Evolutionary conservation across 1,140 invertebrate genomes (phyloP).

Genomic region (Bradynema listronoti): DNA sequence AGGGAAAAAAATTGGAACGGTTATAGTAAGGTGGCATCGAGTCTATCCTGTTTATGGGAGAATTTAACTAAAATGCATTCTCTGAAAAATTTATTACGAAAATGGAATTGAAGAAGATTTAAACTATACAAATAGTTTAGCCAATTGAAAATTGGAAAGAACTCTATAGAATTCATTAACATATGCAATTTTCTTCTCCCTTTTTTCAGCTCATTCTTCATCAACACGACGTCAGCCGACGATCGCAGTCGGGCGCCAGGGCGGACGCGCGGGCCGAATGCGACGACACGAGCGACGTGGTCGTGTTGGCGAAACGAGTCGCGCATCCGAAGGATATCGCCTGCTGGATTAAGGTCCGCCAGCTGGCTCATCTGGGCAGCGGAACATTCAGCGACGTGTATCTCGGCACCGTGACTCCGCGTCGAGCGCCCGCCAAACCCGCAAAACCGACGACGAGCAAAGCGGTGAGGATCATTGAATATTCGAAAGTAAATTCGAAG

Average conservation of each 20-base stretch:
- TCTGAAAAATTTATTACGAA: conserved; percentile 4
- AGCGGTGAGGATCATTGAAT: no score
- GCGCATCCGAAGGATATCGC: conserved; percentile 3
- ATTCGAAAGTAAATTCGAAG: no score
- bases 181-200: background rate
- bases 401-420: background rate
- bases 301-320: conserved; percentile 30
- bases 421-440: background rate
- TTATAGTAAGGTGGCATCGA: background rate
- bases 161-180: background rate
- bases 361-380: conserved; percentile 25
- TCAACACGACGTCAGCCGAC: conserved; percentile 21
- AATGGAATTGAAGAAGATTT: background rate
- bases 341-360: conserved; percentile 18
- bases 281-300: conserved; percentile 14
- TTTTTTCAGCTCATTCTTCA: conserved; percentile 26
- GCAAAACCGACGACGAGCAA: no score
- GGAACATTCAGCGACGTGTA: conserved; percentile 26
- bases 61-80: background rate
- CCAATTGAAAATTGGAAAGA: background rate
- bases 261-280: conserved; percentile 12
- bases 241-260: conserved; percentile 12
- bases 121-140: background rate
- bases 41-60: background rate
- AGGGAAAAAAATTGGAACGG: background rate